These are phyloP conservation scores for Lithophane ornitopus DNA, from an alignment of 2,888 invertebrate species.

Conservation along the genomic window DNA sequence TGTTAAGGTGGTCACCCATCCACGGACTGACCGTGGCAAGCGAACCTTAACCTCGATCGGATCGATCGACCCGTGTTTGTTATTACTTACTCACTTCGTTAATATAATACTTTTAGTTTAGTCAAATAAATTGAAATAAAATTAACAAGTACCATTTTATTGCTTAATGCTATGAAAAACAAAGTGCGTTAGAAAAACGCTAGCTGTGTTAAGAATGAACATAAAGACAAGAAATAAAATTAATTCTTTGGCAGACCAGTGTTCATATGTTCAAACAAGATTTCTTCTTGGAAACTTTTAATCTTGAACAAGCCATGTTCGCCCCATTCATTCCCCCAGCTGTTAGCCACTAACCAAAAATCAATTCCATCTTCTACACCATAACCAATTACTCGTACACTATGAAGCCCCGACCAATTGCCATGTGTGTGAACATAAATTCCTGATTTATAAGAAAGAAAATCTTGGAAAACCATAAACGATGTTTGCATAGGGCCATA, in stretches of 20 bases:
- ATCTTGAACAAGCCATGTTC: conserved; percentile 45
- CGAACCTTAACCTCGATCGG: no score
- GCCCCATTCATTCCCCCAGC: conserved; percentile 37
- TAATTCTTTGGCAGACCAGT: conserved; percentile 38
- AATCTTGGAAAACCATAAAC: conserved; percentile 26
- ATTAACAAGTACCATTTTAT: no score
- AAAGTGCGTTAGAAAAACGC: not conserved
- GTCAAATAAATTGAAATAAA: no score
- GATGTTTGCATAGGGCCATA: conserved; percentile 47
- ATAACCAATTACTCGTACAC: conserved; percentile 54
- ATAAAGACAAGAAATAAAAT: not conserved
- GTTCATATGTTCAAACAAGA: conserved; percentile 9
- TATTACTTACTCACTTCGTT: no score
- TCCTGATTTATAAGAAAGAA: not conserved
- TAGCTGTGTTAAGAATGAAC: not conserved
- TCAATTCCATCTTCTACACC: conserved; percentile 43
- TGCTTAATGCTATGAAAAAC: no score
- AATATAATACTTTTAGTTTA: no score
- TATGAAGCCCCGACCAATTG: rapidly evolving
- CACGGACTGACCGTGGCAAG: no score
- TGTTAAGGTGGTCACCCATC: no score
- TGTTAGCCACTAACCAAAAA: conserved; percentile 59
- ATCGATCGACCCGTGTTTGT: no score
- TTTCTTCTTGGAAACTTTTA: not conserved
- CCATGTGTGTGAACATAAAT: conserved; percentile 46